Evolutionary conservation across 2,113 vertebrate genomes (phyloP).

Genomic region (Cynocephalus volans): DNA sequence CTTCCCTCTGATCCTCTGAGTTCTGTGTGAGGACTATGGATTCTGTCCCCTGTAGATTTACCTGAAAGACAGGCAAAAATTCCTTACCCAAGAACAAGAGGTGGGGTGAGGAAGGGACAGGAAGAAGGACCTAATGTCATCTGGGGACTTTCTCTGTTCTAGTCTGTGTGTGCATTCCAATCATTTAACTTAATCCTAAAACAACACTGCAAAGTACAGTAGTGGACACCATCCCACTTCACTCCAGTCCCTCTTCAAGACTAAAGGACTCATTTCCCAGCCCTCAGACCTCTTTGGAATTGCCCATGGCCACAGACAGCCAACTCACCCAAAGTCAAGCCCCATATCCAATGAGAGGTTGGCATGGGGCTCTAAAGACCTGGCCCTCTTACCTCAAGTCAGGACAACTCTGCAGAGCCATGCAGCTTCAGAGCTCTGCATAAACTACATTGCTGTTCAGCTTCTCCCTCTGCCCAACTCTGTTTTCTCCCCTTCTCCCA

Average conservation of each 20-base stretch:
- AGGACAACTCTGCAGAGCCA: not conserved
- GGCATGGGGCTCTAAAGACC: not conserved
- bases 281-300: not conserved
- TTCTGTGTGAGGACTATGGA: not conserved
- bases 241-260: not conserved
- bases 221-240: not conserved
- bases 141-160: not conserved
- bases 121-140: not conserved
- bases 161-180: rapidly evolving
- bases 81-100: not conserved
- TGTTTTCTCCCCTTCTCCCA: not conserved
- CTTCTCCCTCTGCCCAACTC: not conserved
- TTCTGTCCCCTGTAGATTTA: not conserved
- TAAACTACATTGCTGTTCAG: rapidly evolving
- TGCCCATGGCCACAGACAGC: not conserved
- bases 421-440: not conserved
- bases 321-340: not conserved
- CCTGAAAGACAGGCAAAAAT: not conserved
- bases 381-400: not conserved
- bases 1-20: not conserved
- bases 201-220: no score
- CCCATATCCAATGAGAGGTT: not conserved
- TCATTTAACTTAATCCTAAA: not conserved
- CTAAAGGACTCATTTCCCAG: not conserved
- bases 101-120: rapidly evolving